Evolutionary conservation across 2,888 invertebrate genomes (phyloP).

Genomic region (Sylvicola cinctus): DNA sequence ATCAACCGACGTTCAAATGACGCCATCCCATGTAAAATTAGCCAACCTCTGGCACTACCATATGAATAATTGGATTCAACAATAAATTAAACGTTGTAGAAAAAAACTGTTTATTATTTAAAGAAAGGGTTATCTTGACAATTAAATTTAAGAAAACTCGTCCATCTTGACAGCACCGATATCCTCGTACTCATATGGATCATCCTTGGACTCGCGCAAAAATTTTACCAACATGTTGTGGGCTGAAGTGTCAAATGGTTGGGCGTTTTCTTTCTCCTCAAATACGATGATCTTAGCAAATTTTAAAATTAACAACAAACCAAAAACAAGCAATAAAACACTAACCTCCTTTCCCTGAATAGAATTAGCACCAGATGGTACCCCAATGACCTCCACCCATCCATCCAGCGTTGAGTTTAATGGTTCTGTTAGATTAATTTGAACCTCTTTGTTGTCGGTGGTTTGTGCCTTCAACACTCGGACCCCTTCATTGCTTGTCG

Average conservation of each 20-base stretch:
- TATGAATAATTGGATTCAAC: slow-evolving; percentile 13
- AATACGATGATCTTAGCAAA: slow-evolving; percentile 18
- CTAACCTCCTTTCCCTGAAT: slow-evolving; percentile 19
- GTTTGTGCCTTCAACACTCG: slow-evolving; percentile 4
- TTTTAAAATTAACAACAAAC: too few species aligned
- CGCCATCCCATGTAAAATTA: slow-evolving; percentile 20
- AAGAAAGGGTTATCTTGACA: too few species aligned
- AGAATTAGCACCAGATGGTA: slow-evolving; percentile 12
- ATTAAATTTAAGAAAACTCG: too few species aligned
- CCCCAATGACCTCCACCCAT: slow-evolving; percentile 23
- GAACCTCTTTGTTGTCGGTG: slow-evolving; percentile 11
- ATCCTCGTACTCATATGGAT: too few species aligned
- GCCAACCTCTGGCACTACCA: slow-evolving; percentile 19
- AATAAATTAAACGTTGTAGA: too few species aligned
- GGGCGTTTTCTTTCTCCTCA: slow-evolving; percentile 12
- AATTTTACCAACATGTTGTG: slow-evolving; percentile 21
- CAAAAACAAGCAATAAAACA: too few species aligned
- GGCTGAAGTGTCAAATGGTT: slow-evolving; percentile 19
- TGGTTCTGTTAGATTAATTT: slow-evolving; percentile 13
- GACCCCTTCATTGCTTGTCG: slow-evolving; percentile 11
- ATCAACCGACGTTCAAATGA: slow-evolving; percentile 23
- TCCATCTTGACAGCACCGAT: too few species aligned
- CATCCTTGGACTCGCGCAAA: slow-evolving; percentile 15
- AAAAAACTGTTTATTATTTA: too few species aligned
- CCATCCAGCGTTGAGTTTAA: slow-evolving; percentile 8